phyloP scores from a whole-genome alignment of 2,113 vertebrate species.

The rat (Rattus norvegicus) region DNA sequence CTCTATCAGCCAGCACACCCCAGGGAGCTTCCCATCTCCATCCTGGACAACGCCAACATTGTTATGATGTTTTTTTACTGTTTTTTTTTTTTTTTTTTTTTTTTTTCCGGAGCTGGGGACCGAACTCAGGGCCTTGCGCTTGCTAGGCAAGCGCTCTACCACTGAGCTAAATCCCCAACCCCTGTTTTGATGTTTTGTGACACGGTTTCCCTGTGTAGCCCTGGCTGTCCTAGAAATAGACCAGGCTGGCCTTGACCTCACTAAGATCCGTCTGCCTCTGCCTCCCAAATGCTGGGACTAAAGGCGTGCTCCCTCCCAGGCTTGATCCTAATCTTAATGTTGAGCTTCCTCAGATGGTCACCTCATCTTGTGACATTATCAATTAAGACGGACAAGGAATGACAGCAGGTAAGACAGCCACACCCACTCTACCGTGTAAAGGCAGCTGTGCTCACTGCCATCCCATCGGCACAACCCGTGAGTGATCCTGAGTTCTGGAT shows the following conservation, averaged over 20 bases:
- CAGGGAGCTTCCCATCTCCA: neutral
- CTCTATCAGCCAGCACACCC: neutral
- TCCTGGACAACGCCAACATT: neutral
- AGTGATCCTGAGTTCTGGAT: neutral
- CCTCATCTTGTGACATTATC: neutral
- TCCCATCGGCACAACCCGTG: neutral
- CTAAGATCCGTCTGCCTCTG: no score
- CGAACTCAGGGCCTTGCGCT: no score
- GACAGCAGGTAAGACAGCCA: neutral
- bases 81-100: no score
- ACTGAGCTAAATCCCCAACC: no score
- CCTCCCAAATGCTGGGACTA: neutral
- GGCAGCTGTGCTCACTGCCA: neutral
- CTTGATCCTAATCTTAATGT: neutral
- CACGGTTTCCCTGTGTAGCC: neutral
- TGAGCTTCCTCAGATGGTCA: neutral
- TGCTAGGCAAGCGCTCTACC: no score
- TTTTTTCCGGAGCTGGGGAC: no score
- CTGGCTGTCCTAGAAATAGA: neutral
- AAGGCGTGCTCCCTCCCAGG: no score
- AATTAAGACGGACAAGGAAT: neutral
- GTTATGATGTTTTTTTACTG: neutral
- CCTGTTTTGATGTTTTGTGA: neutral
- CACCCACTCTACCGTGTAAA: neutral
- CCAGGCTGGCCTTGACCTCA: neutral